Base-by-base conservation (phyloP, 2,797 vertebrate genomes). In the Macroramphosus scolopax region DNA sequence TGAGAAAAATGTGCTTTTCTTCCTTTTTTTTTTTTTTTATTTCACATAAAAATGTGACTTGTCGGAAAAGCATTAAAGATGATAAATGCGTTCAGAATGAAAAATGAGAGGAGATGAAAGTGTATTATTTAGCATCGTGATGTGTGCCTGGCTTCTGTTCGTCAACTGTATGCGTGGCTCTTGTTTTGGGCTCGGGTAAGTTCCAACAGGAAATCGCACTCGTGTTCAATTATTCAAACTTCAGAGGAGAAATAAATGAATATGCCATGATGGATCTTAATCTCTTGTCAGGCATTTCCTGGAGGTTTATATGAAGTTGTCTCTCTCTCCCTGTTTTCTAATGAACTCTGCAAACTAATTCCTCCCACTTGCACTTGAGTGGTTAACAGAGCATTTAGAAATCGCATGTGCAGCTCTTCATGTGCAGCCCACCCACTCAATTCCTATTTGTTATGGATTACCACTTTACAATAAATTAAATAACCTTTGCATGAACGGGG, bases 1-100 rank as follows among this genome's bases (percentile, higher is more conserved):
- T 72, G 73, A 63, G 45, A 80, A 72, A 76, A 77, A 62, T 82
- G 48, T 66, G 35, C 53, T 59, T 75, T 66, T 46, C 24, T 67
- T 36, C 39, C 9, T 18, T 2, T 36, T 18, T n/a, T n/a, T 29
- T 38, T 31, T 44, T 53, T 61, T n/a, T 17, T 51, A 52, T 72
- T 75, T 62, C 49, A 46, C 53, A 41, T 57, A 17, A 54, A 67
- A 68, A 37, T 60, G 50, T 20, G 58, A 63, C 51, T 58, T 20
- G 17, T 14, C 54, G 46, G 54, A 53, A 63, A 69, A 63, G 51
- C 40, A 47, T 69, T 50, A 42, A 47, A 13, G 11, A 17, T 37
- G 50, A 16, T 35, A 14, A 37, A 45, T 39, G 17, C 30, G 40
- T 51, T 59, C 3, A 1, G 18, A 53, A 29, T 34, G 17, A 42